phyloP scores from a whole-genome alignment of 2,113 vertebrate species.

The Seriola rivoliana region DNA sequence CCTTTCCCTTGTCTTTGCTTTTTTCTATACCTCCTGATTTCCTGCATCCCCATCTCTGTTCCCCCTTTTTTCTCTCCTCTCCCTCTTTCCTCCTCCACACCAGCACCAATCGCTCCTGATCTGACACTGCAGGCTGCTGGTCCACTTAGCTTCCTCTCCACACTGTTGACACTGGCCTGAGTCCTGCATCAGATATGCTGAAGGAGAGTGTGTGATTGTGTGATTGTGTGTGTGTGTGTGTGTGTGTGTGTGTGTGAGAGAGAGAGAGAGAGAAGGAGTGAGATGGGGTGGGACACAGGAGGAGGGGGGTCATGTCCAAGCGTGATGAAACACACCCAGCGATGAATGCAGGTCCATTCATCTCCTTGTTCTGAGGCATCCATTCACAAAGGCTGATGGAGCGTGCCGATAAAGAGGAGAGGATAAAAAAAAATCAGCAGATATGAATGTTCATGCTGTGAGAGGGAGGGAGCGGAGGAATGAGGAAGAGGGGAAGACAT shows the following conservation, averaged over 20 bases:
- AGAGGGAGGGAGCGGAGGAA: not conserved
- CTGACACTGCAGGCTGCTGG: constrained; percentile 1
- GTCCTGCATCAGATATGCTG: constrained; percentile 43
- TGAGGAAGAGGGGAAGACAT: not conserved
- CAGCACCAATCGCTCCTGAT: constrained; percentile 12
- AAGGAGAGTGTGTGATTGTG: not conserved
- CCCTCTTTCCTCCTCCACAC: not conserved
- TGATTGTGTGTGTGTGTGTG: not conserved
- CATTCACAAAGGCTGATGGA: constrained; percentile 70
- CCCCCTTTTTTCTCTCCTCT: not conserved
- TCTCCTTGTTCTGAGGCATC: constrained; percentile 63
- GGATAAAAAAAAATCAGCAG: constrained; percentile 10
- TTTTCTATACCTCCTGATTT: not conserved
- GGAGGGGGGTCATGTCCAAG: constrained; percentile 30
- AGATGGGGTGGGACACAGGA: not conserved
- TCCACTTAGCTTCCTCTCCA: constrained; percentile 38
- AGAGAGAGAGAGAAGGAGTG: not conserved
- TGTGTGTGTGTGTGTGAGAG: not conserved
- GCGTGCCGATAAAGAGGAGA: constrained; percentile 53
- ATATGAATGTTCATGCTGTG: not conserved
- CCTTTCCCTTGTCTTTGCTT: too few relatives aligned
- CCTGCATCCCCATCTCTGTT: not conserved
- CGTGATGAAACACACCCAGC: constrained; percentile 60
- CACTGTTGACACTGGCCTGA: constrained; percentile 5
- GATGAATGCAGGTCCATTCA: constrained; percentile 67